Base-by-base conservation (phyloP, 2,797 vertebrate genomes). In the Pseudochaenichthys georgianus region DNA sequence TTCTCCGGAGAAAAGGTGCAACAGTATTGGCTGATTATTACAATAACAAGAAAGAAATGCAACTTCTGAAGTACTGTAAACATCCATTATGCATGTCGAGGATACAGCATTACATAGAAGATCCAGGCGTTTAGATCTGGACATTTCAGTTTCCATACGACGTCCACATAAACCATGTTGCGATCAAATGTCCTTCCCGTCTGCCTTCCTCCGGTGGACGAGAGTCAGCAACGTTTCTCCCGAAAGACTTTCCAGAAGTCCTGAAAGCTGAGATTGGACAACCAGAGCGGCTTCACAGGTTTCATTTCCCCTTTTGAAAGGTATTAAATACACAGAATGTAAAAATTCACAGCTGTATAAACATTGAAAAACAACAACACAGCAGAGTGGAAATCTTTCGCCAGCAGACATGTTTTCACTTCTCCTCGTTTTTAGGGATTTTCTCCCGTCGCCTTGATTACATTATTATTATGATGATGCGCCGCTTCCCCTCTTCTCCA, bases 291-390 rank as follows among this genome's bases (percentile, higher is more conserved):
- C n/a, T n/a, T n/a, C n/a, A n/a, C n/a, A 64, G 57, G 69, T 57
- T 88, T 91, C 84, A 86, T 88, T 92, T 83, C 64, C 9, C 48
- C 28, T 5, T 61, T 78, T 81, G 65, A 85, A 92, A 28, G 4
- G 28, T 28, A 28, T 5, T 90, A 91, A 89, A 92, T 90, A 89
- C 57, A 75, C 53, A 38, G 6, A 5, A 45, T 80, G 75, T 70
- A 88, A 92, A 53, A 93, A 88, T 1, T 75, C 52, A 87, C 77
- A 90, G 77, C 66, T 76, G 75, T 77, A 61, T 67, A 86, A 90
- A 90, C 83, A 55, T n/a, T n/a, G n/a, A n/a, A n/a, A n/a, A n/a
- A n/a, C n/a, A n/a, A 79, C 70, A 72, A 77, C 19, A 81, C 73
- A 88, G 70, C 71, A 78, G 66, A 38, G 58, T 58, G 55, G 43